Evolutionary conservation across 2,797 vertebrate species (phyloP), one percentile per base, ranked within the genome.

Genomic region (Sebastes minor): DNA sequence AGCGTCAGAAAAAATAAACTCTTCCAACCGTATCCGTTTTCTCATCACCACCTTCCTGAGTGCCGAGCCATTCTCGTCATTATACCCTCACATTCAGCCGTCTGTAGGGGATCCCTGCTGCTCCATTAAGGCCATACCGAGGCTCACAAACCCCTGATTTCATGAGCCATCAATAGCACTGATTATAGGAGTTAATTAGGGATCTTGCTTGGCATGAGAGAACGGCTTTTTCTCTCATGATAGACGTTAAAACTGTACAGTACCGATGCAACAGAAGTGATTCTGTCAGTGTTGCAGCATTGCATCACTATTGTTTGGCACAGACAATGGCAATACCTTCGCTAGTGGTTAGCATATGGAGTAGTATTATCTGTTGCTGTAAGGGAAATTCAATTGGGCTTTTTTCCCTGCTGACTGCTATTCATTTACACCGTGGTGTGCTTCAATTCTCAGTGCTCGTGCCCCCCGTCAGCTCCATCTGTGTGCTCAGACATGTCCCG

Each of bases 121-220:
- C 86, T 90, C 85, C 81, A 89, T 92, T 92, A 90, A 89, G 78
- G 76, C 85, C 86, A 66, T 68, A 67, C 67, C 2, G 67, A 78
- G 85, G 67, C 86, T 83, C 84, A 87, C 88, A 86, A 89, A 83
- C 67, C 79, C 57, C 83, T 78, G 86, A 91, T 91, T 91, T 87
- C 88, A 69, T 63, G 82, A 75, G 74, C 86, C 88, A 85, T 92
- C 90, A 91, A 88, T 90, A 85, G 88, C 80, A 11, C 80, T 87
- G 89, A 93, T 93, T 92, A 91, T 74, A 61, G 62, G 81, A 90
- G 89, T 88, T 94, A 92, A 94, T 93, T 90, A 89, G 84, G 78
- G 22, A 53, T 65, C 89, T 20, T 56, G 69, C 89, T 63, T 74
- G 81, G 82, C 59, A 56, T 38, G 78, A 83, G 62, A 82, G 72